Evolutionary conservation across 2,113 vertebrate genomes (phyloP).

Genomic region (Thalassoma bifasciatum): DNA sequence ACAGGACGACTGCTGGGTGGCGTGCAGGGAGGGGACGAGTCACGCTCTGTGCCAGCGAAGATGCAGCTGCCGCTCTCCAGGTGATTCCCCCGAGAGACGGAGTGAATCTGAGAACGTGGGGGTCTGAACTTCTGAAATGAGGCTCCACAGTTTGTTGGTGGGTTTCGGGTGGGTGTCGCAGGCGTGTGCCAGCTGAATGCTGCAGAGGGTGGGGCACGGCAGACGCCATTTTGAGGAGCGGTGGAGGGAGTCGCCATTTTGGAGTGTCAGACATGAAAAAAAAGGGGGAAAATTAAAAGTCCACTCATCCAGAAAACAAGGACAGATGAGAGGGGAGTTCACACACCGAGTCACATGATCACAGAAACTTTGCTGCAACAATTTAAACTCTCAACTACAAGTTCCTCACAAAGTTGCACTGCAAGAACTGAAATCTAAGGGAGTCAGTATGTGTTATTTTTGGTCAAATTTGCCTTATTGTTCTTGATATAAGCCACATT

Average conservation of each 20-base stretch:
- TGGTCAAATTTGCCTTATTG: too few species aligned
- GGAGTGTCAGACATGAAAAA: neutral
- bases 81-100: slow-evolving; percentile 6
- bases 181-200: slow-evolving; percentile 16
- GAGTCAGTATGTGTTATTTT: too few species aligned
- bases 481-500: too few species aligned
- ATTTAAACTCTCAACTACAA: too few species aligned
- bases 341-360: neutral
- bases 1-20: slow-evolving; percentile 49
- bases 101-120: slow-evolving; percentile 27
- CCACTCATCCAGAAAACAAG: too few species aligned
- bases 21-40: slow-evolving; percentile 18
- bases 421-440: too few species aligned
- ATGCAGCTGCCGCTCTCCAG: slow-evolving; percentile 44
- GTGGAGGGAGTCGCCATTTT: slow-evolving; percentile 47
- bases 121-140: slow-evolving; percentile 30
- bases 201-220: neutral
- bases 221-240: slow-evolving; percentile 50
- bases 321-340: neutral
- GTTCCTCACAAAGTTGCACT: too few species aligned
- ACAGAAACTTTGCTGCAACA: neutral
- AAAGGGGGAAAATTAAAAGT: too few species aligned
- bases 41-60: neutral
- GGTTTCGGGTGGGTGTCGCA: slow-evolving; percentile 12
- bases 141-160: neutral